Base-by-base conservation (phyloP, 2,797 vertebrate species). In the Chelon auratus region DNA sequence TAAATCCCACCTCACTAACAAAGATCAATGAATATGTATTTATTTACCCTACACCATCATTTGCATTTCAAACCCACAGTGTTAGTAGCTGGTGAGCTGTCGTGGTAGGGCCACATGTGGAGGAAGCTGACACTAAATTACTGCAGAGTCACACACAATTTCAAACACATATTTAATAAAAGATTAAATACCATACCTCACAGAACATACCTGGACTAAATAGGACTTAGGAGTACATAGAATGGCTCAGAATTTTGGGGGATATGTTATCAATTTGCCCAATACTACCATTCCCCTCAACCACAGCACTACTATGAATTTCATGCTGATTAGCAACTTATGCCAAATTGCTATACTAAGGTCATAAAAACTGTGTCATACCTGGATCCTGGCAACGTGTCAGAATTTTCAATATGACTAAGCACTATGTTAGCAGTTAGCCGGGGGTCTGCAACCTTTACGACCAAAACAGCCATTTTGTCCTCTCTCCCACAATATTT, bases 61-160 rank as follows among this genome's bases (percentile, higher is more conserved):
- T 62, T 50, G 26, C 30, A 61, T 61, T 47, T 47, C 5, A 62
- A 17, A 14, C 7, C 0, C 12, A 37, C 26, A 18, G 26, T 4
- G 26, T 30, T 61, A n/a, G n/a, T n/a, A 45, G 40, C 14, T n/a
- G 22, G 30, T 2, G 3, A 14, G 55, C 15, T 55, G 37, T 10
- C 11, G 22, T 12, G 14, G n/a, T 33, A 15, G 33, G 47, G 22
- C 30, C 6, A 61, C 59, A 62, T 7, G 7, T 15, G 8, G 14
- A 40, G 39, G 12, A 3, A 47, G 26, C 15, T n/a, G 50, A 36
- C 5, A 26, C 14, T 26, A 37, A 36, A 26, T 33, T 40, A 36
- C 63, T 55, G 63, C 40, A 20, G 63, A 66, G 39, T 56, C 63
- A 66, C 40, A 2, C 24, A 15, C 7, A 14, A 17, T 20, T 14